phyloP scores from a whole-genome alignment of 2,113 vertebrate species.

The Boleophthalmus pectinirostris region DNA sequence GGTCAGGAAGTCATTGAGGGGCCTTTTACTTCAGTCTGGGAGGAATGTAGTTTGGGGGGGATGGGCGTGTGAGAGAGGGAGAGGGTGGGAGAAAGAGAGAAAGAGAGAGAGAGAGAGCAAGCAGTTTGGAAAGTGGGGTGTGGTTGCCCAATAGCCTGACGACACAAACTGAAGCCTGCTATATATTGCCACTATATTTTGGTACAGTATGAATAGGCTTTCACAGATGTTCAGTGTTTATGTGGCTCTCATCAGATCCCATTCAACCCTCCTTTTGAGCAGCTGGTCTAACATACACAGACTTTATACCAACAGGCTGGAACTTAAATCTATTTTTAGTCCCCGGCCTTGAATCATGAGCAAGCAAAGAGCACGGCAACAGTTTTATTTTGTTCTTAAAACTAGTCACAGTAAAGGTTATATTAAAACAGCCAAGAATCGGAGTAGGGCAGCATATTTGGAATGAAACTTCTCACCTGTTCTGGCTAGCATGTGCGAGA shows the following conservation, averaged over 20 bases:
- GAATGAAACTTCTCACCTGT: slow-evolving; percentile 39
- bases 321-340: slow-evolving; percentile 57
- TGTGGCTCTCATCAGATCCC: slow-evolving; percentile 51
- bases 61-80: slow-evolving; percentile 27
- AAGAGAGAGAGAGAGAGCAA: slow-evolving; percentile 23
- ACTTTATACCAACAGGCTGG: slow-evolving; percentile 23
- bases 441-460: slow-evolving; percentile 19
- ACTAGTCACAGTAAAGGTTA: slow-evolving; percentile 4
- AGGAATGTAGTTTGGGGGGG: slow-evolving; percentile 58
- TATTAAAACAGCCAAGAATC: slow-evolving; percentile 22
- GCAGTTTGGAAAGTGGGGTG: slow-evolving; percentile 34
- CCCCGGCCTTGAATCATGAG: slow-evolving; percentile 25
- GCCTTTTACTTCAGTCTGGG: slow-evolving; percentile 52
- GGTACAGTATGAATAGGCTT: slow-evolving; percentile 61
- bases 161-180: slow-evolving; percentile 26
- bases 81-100: slow-evolving; percentile 5
- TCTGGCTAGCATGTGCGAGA: slow-evolving; percentile 9
- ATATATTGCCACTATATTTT: slow-evolving; percentile 53
- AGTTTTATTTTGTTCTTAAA: slow-evolving; percentile 18
- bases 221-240: slow-evolving; percentile 69
- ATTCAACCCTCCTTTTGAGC: slow-evolving; percentile 49
- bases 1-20: slow-evolving; percentile 67
- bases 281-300: slow-evolving; percentile 30
- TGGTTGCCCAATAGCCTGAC: slow-evolving; percentile 28
- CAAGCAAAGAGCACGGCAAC: slow-evolving; percentile 47